Evolutionary conservation across 23 tunicate species (phyloP).

Genomic region (Ciona savignyi): DNA sequence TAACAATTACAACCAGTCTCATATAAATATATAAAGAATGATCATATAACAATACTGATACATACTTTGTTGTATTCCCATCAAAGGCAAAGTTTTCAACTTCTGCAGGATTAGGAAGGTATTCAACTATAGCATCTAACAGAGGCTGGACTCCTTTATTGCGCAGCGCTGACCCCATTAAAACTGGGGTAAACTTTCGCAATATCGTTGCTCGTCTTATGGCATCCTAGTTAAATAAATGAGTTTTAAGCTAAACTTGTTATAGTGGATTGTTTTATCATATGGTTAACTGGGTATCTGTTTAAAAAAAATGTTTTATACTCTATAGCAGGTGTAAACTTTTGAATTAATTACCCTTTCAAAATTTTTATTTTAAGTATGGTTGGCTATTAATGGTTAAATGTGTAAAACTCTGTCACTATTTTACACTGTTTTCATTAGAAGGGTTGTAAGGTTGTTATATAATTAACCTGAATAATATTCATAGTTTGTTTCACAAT

Average conservation of each 20-base stretch:
- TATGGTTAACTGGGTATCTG: too few species aligned
- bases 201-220: constrained; percentile 69
- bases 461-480: too few species aligned
- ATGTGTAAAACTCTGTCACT: too few species aligned
- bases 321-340: neutral
- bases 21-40: too few species aligned
- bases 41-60: too few species aligned
- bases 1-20: too few species aligned
- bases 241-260: neutral
- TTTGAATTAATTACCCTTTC: neutral
- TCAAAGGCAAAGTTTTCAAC: constrained; percentile 69
- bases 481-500: too few species aligned
- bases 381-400: neutral
- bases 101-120: constrained; percentile 74
- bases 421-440: too few species aligned
- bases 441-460: too few species aligned
- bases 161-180: constrained; percentile 75
- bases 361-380: neutral
- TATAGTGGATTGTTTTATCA: too few species aligned
- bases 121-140: constrained; percentile 56
- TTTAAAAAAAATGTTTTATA: neutral
- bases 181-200: constrained; percentile 70
- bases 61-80: constrained; percentile 8
- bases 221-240: constrained; percentile 57
- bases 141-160: constrained; percentile 89